Conservation (phyloP, 2,113 vertebrate species). For the Anser brachyrhynchus region DNA sequence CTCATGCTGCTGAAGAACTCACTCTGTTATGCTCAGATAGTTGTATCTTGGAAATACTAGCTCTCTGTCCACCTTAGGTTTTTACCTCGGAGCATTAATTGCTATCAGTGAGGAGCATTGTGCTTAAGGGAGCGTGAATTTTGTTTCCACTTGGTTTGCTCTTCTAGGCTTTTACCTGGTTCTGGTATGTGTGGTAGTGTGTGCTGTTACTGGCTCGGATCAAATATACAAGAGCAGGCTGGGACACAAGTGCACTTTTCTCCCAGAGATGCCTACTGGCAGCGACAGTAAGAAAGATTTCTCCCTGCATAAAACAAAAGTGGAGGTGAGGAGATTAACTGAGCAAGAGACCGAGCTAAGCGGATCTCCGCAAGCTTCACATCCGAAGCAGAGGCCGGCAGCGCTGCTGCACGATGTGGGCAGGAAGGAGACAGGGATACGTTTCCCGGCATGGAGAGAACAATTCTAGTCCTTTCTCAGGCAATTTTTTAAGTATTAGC, state of each 20-base stretch:
- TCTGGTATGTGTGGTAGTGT: rapidly evolving
- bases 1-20: rapidly evolving
- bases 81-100: not conserved
- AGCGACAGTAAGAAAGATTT: not conserved
- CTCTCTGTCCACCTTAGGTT: not conserved
- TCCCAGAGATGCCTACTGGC: not conserved
- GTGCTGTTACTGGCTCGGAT: rapidly evolving
- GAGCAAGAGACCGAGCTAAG: rapidly evolving
- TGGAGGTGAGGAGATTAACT: not conserved
- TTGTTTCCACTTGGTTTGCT: not conserved
- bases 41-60: not conserved
- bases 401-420: slow-evolving; percentile 57
- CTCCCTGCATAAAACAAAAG: not conserved
- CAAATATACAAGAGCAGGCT: not conserved
- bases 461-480: slow-evolving; percentile 64
- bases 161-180: not conserved
- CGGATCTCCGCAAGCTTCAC: not conserved
- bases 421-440: slow-evolving; percentile 59
- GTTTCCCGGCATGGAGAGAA: slow-evolving; percentile 58
- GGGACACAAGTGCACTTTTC: not conserved
- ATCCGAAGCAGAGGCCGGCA: slow-evolving; percentile 23
- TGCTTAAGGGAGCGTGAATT: not conserved
- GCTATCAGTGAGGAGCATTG: rapidly evolving
- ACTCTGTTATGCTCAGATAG: not conserved
- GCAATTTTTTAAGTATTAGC: slow-evolving; percentile 65